Evolutionary conservation across 1,140 invertebrate genomes (phyloP).

Genomic region (Listronotus bonariensis): DNA sequence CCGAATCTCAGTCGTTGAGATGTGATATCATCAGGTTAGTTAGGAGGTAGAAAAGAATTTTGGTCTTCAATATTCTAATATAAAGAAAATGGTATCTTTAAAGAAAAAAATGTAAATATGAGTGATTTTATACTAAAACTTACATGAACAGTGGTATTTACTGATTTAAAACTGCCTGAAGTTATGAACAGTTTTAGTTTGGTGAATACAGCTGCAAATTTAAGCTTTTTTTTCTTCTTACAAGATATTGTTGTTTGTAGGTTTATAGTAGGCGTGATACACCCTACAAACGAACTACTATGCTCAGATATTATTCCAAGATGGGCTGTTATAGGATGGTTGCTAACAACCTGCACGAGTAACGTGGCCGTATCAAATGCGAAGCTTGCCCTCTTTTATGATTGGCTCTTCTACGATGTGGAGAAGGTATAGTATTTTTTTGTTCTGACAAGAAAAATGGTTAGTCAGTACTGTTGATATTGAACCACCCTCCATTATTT

Average conservation of each 20-base stretch:
- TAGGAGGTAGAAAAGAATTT: no score
- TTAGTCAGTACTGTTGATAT: no score
- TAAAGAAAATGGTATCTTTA: no score
- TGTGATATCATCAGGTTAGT: slow-evolving; percentile 87
- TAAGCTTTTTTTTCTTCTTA: no score
- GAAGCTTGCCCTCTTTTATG: slow-evolving; percentile 95
- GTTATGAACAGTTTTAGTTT: no score
- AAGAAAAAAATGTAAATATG: no score
- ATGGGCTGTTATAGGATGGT: slow-evolving; percentile 98
- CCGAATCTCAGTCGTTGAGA: slow-evolving; percentile 91
- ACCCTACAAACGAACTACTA: slow-evolving; percentile 95
- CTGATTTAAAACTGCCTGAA: no score
- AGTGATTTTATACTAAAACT: no score
- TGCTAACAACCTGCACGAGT: slow-evolving; percentile 94
- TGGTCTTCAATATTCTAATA: no score
- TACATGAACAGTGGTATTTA: no score
- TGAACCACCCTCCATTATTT: neutral
- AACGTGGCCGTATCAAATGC: slow-evolving; percentile 93
- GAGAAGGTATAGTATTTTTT: slow-evolving; percentile 62
- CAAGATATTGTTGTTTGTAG: slow-evolving; percentile 9
- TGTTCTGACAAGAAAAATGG: neutral
- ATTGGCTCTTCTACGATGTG: slow-evolving; percentile 96
- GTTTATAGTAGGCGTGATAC: slow-evolving; percentile 97
- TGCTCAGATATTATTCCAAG: slow-evolving; percentile 97
- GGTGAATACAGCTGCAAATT: no score